phyloP scores from a whole-genome alignment of 1,140 invertebrate species.

The Brachionus calyciflorus region DNA sequence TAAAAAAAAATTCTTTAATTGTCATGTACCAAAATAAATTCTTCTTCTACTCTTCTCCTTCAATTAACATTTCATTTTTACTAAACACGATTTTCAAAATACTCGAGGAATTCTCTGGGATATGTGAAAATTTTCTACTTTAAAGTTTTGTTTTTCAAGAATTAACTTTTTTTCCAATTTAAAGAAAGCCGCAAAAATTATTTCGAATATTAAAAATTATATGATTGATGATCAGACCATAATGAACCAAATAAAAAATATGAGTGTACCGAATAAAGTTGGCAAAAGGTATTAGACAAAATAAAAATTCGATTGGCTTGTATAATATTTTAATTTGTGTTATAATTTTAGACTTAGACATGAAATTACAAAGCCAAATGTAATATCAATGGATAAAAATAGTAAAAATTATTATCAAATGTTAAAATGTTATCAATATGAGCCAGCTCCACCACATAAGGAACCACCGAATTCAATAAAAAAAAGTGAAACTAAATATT shows the following conservation, averaged over 20 bases:
- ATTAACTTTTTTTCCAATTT: not conserved
- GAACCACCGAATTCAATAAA: not conserved
- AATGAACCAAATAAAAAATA: constrained; percentile 53
- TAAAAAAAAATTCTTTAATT: too few relatives aligned
- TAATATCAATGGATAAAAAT: constrained; percentile 52
- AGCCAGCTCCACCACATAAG: not conserved
- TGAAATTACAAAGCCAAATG: constrained; percentile 55
- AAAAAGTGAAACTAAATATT: not conserved
- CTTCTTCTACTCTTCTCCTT: too few relatives aligned
- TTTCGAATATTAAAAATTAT: constrained; percentile 36
- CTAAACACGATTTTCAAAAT: too few relatives aligned
- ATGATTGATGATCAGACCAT: constrained; percentile 57
- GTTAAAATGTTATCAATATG: constrained; percentile 52
- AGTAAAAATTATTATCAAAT: constrained; percentile 58
- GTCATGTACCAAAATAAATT: too few relatives aligned
- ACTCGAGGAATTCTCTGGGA: too few relatives aligned
- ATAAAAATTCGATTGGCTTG: not conserved
- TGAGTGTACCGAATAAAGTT: constrained; percentile 53
- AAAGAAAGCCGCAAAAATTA: constrained; percentile 6
- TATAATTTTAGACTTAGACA: constrained; percentile 54
- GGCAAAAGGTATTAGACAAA: constrained; percentile 54
- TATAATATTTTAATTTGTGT: not conserved
- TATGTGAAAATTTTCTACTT: too few relatives aligned
- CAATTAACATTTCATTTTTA: too few relatives aligned
- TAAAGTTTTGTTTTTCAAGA: too few relatives aligned